phyloP scores from a whole-genome alignment of 2,888 invertebrate genomes.

The Keiferia lycopersicella region DNA sequence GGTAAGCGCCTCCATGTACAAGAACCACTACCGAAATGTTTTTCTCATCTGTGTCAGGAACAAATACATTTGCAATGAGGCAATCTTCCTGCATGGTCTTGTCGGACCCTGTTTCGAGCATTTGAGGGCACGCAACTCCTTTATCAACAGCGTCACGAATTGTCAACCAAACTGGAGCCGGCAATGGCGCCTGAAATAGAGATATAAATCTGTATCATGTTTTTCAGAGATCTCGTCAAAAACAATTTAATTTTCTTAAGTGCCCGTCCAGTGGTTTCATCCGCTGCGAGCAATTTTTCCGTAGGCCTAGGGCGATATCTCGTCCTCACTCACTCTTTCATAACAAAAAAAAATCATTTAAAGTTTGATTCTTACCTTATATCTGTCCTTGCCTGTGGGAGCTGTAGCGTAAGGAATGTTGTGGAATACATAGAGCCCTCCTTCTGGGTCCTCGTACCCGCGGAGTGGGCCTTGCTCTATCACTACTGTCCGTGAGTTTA shows the following conservation, averaged over 20 bases:
- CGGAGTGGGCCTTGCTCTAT: constrained; percentile 48
- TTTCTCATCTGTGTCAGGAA: constrained; percentile 47
- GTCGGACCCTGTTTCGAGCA: not conserved
- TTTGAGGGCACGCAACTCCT: constrained; percentile 43
- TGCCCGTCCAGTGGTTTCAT: no score
- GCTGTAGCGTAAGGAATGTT: constrained; percentile 59
- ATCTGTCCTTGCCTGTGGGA: constrained; percentile 50
- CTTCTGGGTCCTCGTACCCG: constrained; percentile 42
- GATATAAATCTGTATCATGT: no score
- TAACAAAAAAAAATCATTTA: no score
- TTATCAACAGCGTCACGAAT: constrained; percentile 41
- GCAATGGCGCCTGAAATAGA: constrained; percentile 47
- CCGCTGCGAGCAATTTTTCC: no score
- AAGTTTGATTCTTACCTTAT: no score
- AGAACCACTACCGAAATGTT: constrained; percentile 44
- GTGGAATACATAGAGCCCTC: constrained; percentile 46
- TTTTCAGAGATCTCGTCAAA: no score
- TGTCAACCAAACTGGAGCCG: constrained; percentile 43
- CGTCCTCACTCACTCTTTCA: no score
- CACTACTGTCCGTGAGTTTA: constrained; percentile 34
- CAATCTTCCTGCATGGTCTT: constrained; percentile 50
- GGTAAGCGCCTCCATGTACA: constrained; percentile 47
- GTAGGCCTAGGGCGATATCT: no score
- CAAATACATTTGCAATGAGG: constrained; percentile 55
- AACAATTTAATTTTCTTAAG: no score